phyloP scores from a whole-genome alignment of 2,888 invertebrate species.

The Acleris sparsana region DNA sequence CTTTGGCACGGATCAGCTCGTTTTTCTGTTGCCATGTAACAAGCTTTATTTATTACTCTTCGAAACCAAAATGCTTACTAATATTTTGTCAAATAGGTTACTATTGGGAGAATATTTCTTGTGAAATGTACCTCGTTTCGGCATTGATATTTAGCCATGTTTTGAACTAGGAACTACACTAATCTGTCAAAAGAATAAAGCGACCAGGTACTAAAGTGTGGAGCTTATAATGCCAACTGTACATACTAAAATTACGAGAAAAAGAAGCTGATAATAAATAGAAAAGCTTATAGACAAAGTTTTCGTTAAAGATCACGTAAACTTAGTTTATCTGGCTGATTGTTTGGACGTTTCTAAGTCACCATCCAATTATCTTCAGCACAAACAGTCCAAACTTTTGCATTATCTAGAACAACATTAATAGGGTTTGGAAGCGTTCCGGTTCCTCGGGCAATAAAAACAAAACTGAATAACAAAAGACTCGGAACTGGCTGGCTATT shows the following conservation, averaged over 20 bases:
- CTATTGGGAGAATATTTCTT: no score
- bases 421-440: slow-evolving; percentile 45
- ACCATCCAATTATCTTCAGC: slow-evolving; percentile 20
- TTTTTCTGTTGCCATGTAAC: slow-evolving; percentile 16
- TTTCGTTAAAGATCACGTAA: slow-evolving; percentile 1
- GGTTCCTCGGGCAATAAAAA: slow-evolving; percentile 58
- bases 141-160: no score
- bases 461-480: slow-evolving; percentile 62
- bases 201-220: no score
- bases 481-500: slow-evolving; percentile 60
- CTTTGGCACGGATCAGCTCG: slow-evolving; percentile 22
- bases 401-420: slow-evolving; percentile 41
- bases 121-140: no score
- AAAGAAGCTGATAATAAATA: no score
- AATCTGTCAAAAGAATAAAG: no score
- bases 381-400: slow-evolving; percentile 32
- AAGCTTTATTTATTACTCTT: slow-evolving; percentile 7
- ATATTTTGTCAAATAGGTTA: no score
- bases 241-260: no score
- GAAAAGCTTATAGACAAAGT: not conserved
- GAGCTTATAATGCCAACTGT: no score
- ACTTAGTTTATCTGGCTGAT: slow-evolving; percentile 18
- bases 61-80: no score
- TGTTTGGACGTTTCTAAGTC: slow-evolving; percentile 12
- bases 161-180: no score